These are phyloP conservation scores for Eristalis arbustorum DNA, from an alignment of 2,888 invertebrate species.

Conservation along the genomic window DNA sequence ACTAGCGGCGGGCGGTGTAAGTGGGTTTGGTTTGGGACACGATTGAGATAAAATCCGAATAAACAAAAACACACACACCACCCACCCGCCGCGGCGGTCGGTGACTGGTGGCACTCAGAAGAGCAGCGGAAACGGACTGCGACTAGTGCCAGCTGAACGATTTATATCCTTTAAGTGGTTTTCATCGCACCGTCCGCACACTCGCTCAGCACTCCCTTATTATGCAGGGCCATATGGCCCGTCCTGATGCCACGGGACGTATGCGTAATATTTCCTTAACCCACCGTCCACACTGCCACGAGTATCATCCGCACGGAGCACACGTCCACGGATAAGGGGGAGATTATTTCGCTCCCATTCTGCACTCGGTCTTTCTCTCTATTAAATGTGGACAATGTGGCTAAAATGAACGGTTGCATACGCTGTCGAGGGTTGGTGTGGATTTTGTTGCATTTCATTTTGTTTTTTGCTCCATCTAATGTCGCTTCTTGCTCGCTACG, in stretches of 20 bases:
- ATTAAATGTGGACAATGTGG: constrained; percentile 65
- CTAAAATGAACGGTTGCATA: constrained; percentile 45
- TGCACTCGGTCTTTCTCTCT: constrained; percentile 35
- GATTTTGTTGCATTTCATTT: constrained; percentile 13
- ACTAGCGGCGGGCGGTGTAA: not conserved
- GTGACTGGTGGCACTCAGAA: not conserved
- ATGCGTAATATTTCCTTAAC: constrained; percentile 52
- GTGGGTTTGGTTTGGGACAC: not conserved
- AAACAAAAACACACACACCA: constrained; percentile 5
- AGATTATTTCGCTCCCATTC: constrained; percentile 38
- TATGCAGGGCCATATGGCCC: constrained; percentile 55
- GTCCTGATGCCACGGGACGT: constrained; percentile 42
- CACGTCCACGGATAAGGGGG: constrained; percentile 23
- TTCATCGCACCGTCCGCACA: constrained; percentile 17
- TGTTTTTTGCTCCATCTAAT: not conserved
- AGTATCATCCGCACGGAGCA: constrained; percentile 10
- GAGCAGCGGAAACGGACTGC: constrained; percentile 15
- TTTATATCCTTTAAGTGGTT: constrained; percentile 71
- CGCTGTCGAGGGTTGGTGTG: constrained; percentile 24
- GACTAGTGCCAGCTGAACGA: constrained; percentile 68
- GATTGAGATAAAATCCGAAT: constrained; percentile 30
- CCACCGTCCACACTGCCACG: not conserved
- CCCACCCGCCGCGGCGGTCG: not conserved
- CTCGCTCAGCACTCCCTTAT: constrained; percentile 24
- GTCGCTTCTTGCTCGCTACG: constrained; percentile 22